phyloP scores from a whole-genome alignment of 1,140 invertebrate genomes.

The Conus betulinus region DNA sequence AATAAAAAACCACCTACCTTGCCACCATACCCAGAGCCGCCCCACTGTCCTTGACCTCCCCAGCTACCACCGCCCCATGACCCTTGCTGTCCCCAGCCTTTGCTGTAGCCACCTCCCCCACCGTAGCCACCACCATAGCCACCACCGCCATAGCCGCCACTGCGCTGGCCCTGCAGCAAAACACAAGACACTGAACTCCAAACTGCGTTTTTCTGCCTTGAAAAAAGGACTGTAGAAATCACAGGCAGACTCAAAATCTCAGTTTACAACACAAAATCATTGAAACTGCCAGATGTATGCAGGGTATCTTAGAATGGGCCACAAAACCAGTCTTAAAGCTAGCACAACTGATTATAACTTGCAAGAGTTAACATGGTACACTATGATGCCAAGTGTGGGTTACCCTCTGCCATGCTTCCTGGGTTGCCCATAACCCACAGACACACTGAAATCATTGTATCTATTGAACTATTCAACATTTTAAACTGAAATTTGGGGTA shows the following conservation, averaged over 20 bases:
- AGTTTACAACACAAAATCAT: background rate
- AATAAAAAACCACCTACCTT: background rate
- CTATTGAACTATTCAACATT: no score
- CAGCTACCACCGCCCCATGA: slow-evolving; percentile 9
- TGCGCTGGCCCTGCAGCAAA: slow-evolving; percentile 16
- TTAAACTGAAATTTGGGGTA: no score
- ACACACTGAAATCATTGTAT: no score
- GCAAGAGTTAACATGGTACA: no score
- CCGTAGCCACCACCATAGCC: slow-evolving; percentile 21
- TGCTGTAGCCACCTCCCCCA: slow-evolving; percentile 18
- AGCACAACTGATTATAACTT: no score
- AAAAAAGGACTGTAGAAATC: background rate
- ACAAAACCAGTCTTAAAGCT: no score
- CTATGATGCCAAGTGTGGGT: no score
- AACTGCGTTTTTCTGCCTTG: background rate
- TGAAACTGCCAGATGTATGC: no score
- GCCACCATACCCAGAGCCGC: background rate
- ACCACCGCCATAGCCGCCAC: slow-evolving; percentile 27
- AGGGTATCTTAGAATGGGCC: no score
- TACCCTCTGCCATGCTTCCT: no score
- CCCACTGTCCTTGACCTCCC: slow-evolving; percentile 11
- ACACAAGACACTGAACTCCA: no score
- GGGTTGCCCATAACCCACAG: no score
- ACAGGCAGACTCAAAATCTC: background rate
- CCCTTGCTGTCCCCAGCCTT: slow-evolving; percentile 21